phyloP scores from a whole-genome alignment of 1,140 invertebrate species.

The Varroa destructor region DNA sequence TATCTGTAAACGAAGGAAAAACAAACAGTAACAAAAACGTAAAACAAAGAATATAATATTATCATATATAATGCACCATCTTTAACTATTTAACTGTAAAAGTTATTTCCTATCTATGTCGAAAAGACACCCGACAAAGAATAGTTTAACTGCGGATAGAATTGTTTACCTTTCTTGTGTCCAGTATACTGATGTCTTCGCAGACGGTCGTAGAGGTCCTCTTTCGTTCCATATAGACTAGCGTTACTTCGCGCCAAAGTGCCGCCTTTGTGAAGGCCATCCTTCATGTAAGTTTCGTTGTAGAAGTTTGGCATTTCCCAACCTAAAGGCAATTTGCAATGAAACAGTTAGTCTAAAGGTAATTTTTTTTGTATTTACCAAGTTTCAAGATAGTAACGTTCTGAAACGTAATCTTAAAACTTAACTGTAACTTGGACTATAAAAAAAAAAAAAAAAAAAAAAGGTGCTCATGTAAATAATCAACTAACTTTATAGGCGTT shows the following conservation, averaged over 20 bases:
- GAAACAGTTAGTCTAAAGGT: background rate
- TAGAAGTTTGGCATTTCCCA: constrained; percentile 97
- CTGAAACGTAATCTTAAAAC: background rate
- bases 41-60: no score
- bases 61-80: no score
- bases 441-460: no score
- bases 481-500: no score
- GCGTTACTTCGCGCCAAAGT: constrained; percentile 69
- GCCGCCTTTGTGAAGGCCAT: constrained; percentile 59
- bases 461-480: no score
- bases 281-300: constrained; percentile 90
- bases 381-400: background rate
- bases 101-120: no score
- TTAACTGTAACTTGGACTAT: no score
- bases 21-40: background rate
- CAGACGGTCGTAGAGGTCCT: constrained; percentile 85
- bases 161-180: constrained; percentile 58
- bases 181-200: constrained; percentile 87
- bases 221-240: constrained; percentile 75
- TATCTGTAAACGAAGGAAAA: constrained; percentile 10
- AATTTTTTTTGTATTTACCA: background rate
- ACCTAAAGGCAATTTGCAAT: background rate
- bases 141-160: no score
- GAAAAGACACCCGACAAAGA: no score
- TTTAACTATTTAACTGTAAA: no score